These are phyloP conservation scores for Cheilosia vulpina DNA, from an alignment of 2,888 invertebrate genomes.

Conservation along the genomic window DNA sequence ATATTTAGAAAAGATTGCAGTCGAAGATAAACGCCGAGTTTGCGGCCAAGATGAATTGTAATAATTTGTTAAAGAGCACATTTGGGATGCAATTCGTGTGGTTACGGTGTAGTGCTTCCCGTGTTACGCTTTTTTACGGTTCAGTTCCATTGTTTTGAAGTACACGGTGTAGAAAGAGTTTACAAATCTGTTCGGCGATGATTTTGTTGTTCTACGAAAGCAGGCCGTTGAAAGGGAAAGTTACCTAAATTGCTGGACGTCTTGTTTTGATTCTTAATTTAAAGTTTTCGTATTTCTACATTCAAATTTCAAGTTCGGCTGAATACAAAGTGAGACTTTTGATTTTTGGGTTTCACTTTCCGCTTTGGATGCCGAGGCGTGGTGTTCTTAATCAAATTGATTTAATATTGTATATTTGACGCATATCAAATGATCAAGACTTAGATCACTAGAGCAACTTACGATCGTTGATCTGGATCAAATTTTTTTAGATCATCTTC, in stretches of 20 bases:
- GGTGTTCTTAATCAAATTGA: conserved; percentile 1
- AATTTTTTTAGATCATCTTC: too few species aligned
- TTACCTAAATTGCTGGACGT: conserved; percentile 41
- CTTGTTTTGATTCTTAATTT: conserved; percentile 43
- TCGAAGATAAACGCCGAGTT: conserved; percentile 13
- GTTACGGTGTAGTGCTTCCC: conserved; percentile 20
- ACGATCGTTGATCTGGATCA: too few species aligned
- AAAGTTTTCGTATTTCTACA: conserved; percentile 32
- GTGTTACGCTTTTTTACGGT: conserved; percentile 16
- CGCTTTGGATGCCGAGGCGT: neutral
- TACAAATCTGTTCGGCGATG: neutral
- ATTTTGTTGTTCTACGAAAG: conserved; percentile 33
- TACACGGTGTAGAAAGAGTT: neutral
- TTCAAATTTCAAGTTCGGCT: conserved; percentile 24
- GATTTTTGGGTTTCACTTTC: conserved; percentile 33
- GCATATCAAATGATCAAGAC: neutral
- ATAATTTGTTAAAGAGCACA: conserved; percentile 15
- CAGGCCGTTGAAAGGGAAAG: conserved; percentile 67
- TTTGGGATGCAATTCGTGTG: conserved; percentile 1
- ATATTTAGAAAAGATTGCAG: conserved; percentile 37
- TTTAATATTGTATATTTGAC: neutral
- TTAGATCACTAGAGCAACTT: too few species aligned
- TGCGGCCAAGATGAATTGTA: neutral
- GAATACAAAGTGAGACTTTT: conserved; percentile 32
- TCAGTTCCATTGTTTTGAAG: conserved; percentile 10